Evolutionary conservation across 2,888 invertebrate species (phyloP).

Genomic region (Oligia fasciuncula): DNA sequence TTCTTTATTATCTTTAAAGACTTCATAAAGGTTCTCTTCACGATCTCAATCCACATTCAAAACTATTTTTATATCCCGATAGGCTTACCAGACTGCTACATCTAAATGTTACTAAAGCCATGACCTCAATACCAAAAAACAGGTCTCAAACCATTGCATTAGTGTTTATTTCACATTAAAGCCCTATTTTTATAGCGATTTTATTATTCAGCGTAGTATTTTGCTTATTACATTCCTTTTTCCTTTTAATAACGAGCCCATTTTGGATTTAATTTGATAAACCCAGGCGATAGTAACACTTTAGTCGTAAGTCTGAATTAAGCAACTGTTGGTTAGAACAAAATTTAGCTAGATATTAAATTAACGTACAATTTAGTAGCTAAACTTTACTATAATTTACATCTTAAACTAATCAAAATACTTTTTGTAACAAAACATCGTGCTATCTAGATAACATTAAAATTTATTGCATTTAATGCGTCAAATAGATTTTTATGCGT

Average conservation of each 20-base stretch:
- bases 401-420: constrained; percentile 77
- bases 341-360: constrained; percentile 29
- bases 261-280: not conserved
- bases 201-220: not conserved
- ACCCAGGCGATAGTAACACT: constrained; percentile 26
- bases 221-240: not conserved
- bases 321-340: constrained; percentile 30
- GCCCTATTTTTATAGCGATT: too few species aligned
- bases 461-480: constrained; percentile 85
- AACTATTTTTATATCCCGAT: constrained; percentile 21
- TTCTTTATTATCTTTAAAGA: not conserved
- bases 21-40: constrained; percentile 23
- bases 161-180: not conserved
- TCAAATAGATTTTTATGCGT: constrained; percentile 58
- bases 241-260: not conserved
- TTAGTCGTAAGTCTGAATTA: constrained; percentile 11
- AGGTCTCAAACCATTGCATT: not conserved
- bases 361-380: constrained; percentile 37
- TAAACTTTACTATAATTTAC: constrained; percentile 23
- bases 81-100: constrained; percentile 12
- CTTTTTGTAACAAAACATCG: constrained; percentile 71
- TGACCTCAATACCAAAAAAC: not conserved
- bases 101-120: constrained; percentile 27
- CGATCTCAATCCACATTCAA: constrained; percentile 52
- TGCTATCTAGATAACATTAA: constrained; percentile 79